These are phyloP conservation scores for Heterohyrax brucei DNA, from an alignment of 2,797 vertebrate species.

Conservation along the genomic window DNA sequence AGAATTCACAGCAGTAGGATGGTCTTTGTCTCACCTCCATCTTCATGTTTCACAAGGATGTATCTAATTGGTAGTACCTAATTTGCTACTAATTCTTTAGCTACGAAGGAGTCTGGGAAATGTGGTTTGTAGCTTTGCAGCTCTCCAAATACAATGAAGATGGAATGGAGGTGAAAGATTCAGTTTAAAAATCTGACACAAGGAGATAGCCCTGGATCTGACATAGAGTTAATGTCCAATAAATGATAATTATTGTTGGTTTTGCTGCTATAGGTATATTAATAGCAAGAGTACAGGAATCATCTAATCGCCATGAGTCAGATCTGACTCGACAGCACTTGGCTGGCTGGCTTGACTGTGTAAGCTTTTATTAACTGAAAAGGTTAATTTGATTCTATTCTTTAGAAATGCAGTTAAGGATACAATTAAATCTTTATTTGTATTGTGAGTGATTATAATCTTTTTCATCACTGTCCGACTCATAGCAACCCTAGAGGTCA, in stretches of 20 bases:
- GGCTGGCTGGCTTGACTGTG: neutral
- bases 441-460: neutral
- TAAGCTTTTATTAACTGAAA: neutral
- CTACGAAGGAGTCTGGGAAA: neutral
- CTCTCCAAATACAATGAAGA: neutral
- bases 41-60: neutral
- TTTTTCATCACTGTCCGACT: neutral
- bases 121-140: neutral
- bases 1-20: neutral
- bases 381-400: neutral
- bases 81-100: neutral
- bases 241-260: too few relatives aligned
- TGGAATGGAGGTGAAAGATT: neutral
- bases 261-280: neutral
- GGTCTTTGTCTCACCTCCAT: neutral
- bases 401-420: neutral
- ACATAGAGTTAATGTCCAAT: too few relatives aligned
- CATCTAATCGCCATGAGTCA: neutral
- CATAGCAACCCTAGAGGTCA: too few relatives aligned
- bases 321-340: too few relatives aligned
- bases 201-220: neutral
- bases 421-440: neutral
- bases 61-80: neutral
- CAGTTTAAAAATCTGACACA: neutral
- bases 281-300: neutral